A percentile compares a stretch with the other conserved stretches of the same genome.
These are phyloP conservation scores for Mus minutoides DNA, from an alignment of 2,797 vertebrate species.

Conservation along the genomic window DNA sequence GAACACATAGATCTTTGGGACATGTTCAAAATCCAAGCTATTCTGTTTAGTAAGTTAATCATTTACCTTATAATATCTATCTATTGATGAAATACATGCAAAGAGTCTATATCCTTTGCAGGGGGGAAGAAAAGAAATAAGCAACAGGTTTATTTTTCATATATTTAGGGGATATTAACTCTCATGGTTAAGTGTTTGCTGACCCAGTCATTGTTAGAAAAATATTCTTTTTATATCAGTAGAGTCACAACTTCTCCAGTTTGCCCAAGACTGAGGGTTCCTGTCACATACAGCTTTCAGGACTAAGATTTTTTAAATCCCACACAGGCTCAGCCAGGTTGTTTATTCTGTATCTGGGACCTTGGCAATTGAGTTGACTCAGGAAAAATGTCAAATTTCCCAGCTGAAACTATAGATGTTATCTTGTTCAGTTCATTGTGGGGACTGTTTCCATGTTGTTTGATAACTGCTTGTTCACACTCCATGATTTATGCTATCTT, in stretches of 20 bases:
- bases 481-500: background rate
- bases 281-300: background rate
- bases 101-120: background rate
- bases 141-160: slow-evolving; percentile 34
- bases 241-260: background rate
- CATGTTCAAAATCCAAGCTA: background rate
- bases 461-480: background rate
- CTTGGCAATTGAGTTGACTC: background rate
- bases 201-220: slow-evolving; percentile 31
- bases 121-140: background rate
- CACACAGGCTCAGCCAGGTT: background rate
- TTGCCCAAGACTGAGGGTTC: background rate
- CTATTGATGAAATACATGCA: background rate
- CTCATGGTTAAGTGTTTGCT: background rate
- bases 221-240: background rate
- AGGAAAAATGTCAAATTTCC: slow-evolving; percentile 1
- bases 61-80: background rate
- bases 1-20: background rate
- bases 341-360: background rate
- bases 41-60: background rate
- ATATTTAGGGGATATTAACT: background rate
- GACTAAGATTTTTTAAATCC: background rate
- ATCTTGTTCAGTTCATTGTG: background rate
- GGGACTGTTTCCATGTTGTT: slow-evolving; percentile 16
- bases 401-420: background rate